Base-by-base conservation (phyloP, 2,113 vertebrate genomes). In the Peucedramus taeniatus region DNA sequence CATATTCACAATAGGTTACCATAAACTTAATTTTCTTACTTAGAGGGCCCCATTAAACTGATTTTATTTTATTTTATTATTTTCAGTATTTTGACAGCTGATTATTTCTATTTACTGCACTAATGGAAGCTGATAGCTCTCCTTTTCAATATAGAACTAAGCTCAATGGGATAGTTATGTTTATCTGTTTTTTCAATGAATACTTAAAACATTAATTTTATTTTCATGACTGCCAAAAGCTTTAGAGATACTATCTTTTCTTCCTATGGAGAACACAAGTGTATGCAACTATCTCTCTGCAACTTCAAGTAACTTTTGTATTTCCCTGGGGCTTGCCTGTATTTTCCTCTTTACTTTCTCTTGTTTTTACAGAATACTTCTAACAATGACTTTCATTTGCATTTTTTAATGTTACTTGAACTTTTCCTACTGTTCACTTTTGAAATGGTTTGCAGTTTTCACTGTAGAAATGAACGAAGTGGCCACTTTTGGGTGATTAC, bases 71-170 rank as follows among this genome's bases (percentile, higher is more conserved):
- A 75, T 79, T 83, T 90, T 49, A 71, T 79, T 90, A 74, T 83
- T 49, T 59, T 86, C 11, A 50, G 12, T 74, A 35, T 40, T 42
- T 80, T 74, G 79, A 22, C 2, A 2, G 50, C 13, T 83, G 40
- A 85, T 90, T 84, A 78, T 86, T 95, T 87, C 51, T 91, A 69
- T 95, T 84, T 95, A 51, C 28, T 59, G 8, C 60, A 54, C 57
- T 86, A 92, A 87, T 83, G 30, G 49, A 89, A 77, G 9, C 13
- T 49, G 50, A 42, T 90, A 90, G 42, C 17, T 89, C 63, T 57
- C 13, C 23, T 90, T 93, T 89, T 90, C 66, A 66, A 66, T 37
- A 40, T 1, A 30, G 30, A 72, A 83, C 21, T 49, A 35, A 64
- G 5, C 69, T 57, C 24, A 69, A 33, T 80, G 35, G 28, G 59